Percentiles rank a stretch among this genome's conserved stretches.
phyloP scores from a whole-genome alignment of 2,888 invertebrate species.

The Microctonus aethiopoides region DNA sequence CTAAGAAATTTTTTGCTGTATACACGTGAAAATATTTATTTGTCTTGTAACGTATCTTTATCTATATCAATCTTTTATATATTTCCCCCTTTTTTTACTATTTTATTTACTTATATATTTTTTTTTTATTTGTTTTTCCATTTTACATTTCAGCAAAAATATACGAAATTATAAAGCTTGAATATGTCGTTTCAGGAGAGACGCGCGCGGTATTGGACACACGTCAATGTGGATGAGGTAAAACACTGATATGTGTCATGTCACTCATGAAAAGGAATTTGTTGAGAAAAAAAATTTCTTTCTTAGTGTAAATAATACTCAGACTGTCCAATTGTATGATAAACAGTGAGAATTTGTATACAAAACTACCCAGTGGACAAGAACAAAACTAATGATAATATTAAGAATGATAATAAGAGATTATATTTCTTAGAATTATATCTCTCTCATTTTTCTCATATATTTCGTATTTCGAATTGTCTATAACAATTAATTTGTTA shows the following conservation, averaged over 20 bases:
- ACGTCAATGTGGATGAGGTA: slow-evolving; percentile 38
- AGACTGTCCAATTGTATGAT: slow-evolving; percentile 31
- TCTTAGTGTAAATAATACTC: slow-evolving; percentile 41
- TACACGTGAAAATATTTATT: background rate
- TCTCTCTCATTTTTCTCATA: background rate
- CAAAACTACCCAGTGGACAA: slow-evolving; percentile 27
- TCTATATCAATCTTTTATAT: slow-evolving; percentile 37
- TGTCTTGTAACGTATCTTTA: background rate
- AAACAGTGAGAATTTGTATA: slow-evolving; percentile 33
- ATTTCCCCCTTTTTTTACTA: slow-evolving; percentile 36
- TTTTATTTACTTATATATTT: no score
- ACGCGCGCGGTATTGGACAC: slow-evolving; percentile 37
- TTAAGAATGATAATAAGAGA: slow-evolving; percentile 9
- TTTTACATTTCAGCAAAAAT: slow-evolving; percentile 31
- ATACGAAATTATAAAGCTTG: slow-evolving; percentile 32
- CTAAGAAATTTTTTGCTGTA: background rate
- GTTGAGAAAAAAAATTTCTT: background rate
- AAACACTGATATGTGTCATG: slow-evolving; percentile 6
- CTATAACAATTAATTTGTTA: background rate
- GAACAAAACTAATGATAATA: background rate
- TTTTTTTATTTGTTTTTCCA: slow-evolving; percentile 24
- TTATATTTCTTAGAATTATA: background rate
- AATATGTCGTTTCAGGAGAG: slow-evolving; percentile 45
- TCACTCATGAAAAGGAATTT: slow-evolving; percentile 4
- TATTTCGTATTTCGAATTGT: background rate